Evolutionary conservation across 2,113 vertebrate genomes (phyloP).

Genomic region (Azemiops feae): DNA sequence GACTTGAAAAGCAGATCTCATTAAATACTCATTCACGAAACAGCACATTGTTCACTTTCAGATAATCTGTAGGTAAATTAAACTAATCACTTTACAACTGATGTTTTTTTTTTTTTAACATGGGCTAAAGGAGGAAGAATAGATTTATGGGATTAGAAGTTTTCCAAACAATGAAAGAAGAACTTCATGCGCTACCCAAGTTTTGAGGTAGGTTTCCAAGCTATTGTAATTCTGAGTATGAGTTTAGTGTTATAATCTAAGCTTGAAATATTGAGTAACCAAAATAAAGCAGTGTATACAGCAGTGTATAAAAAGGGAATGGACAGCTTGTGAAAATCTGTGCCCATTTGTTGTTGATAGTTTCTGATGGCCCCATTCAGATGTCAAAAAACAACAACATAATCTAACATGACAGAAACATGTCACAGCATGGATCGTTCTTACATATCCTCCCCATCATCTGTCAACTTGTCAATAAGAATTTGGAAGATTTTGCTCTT

Average conservation of each 20-base stretch:
- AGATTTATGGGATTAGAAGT: slow-evolving; percentile 55
- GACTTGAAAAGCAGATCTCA: slow-evolving; percentile 57
- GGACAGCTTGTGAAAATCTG: not conserved
- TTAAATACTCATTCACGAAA: slow-evolving; percentile 52
- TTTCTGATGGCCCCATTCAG: not conserved
- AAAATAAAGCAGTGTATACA: not conserved
- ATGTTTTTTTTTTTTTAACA: slow-evolving; percentile 69
- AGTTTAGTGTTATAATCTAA: not conserved
- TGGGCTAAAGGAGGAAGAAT: slow-evolving; percentile 60
- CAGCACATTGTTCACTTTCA: slow-evolving; percentile 27
- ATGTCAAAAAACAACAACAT: not conserved
- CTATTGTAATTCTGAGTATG: not conserved
- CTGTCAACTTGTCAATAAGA: not conserved
- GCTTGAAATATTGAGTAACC: not conserved
- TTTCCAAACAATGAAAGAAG: not conserved
- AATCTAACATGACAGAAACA: not conserved
- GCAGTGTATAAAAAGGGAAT: not conserved
- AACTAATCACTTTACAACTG: slow-evolving; percentile 62
- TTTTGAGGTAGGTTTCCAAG: not conserved
- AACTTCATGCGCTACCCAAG: too few relatives aligned
- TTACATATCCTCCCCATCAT: not conserved
- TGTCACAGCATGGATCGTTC: not conserved
- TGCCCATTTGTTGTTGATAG: not conserved
- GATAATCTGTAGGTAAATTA: slow-evolving; percentile 60
- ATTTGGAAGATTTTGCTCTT: not conserved